Evolutionary conservation across 2,888 invertebrate species (phyloP).

Genomic region (Strigamia transsilvanica): DNA sequence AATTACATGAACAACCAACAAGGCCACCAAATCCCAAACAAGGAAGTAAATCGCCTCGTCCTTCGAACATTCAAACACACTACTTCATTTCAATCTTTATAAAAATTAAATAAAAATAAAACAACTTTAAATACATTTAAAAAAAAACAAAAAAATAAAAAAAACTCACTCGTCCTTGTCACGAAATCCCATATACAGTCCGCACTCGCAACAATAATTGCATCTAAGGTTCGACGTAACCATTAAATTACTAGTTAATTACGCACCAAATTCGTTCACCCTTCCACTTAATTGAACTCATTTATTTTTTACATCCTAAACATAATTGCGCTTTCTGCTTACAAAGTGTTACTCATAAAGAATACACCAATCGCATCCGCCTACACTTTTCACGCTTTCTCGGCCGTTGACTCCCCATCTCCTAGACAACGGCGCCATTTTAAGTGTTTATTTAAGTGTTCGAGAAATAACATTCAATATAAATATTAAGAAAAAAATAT

Average conservation of each 20-base stretch:
- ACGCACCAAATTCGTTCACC: neutral
- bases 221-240: neutral
- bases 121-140: neutral
- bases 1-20: constrained; percentile 4
- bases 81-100: neutral
- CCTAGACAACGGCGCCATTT: neutral
- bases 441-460: neutral
- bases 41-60: constrained; percentile 19
- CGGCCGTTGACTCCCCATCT: neutral
- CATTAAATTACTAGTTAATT: neutral
- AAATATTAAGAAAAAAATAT: neutral
- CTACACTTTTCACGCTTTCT: neutral
- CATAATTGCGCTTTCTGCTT: neutral
- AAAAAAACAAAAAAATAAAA: neutral
- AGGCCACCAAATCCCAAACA: neutral
- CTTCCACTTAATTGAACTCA: constrained; percentile 5
- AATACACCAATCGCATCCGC: neutral
- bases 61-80: constrained; percentile 1
- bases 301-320: neutral
- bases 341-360: neutral
- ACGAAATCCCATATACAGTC: neutral
- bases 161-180: constrained; percentile 3
- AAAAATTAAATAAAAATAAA: too few species aligned
- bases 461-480: neutral
- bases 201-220: neutral